Evolutionary conservation across 2,888 invertebrate genomes (phyloP), one percentile per base, ranked within the genome.

Genomic region (Luperina testacea): DNA sequence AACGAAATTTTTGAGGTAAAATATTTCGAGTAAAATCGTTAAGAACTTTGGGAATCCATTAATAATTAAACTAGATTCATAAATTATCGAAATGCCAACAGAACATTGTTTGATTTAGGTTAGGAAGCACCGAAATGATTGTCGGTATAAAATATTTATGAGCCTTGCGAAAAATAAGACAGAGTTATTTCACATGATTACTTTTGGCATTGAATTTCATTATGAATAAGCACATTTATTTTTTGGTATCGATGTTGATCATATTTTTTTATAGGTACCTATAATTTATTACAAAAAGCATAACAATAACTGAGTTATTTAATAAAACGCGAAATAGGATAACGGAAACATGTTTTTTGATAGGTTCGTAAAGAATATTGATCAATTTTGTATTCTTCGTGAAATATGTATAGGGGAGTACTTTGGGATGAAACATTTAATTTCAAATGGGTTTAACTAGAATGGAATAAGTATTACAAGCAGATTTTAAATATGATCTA

Each of bases 21-120:
- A 78, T 81, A 71, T 82, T 84, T 81, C 17, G 42, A 65, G n/a
- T 80, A 59, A 84, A 48, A 74, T 64, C 6, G 71, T 83, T 70
- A 74, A 0, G 42, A 81, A 84, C 63, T 84, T 84, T 51, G 15
- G 78, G 20, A 45, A 73, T 38, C 61, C 72, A 78, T 86, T 73
- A 77, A 75, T 86, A 80, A 80, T 74, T 74, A 72, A 42, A 76
- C 24, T 17, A 27, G 51, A 57, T 78, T 77, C 64, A 81, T 78
- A 76, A 83, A 81, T 80, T 80, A 85, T 72, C 24, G 13, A 42
- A 77, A 83, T 67, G n/a, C 63, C 53, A 64, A 75, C 64, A 67
- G 5, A 79, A 59, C 15, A 64, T 69, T 6, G 72, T 68, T 80
- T 81, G 53, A 73, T 65, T 75, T 76, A 27, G 24, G 61, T 73